Evolutionary conservation across 2,888 invertebrate species (phyloP), one percentile per base, ranked within the genome.

Genomic region (Himalopsyche kuldschensis): DNA sequence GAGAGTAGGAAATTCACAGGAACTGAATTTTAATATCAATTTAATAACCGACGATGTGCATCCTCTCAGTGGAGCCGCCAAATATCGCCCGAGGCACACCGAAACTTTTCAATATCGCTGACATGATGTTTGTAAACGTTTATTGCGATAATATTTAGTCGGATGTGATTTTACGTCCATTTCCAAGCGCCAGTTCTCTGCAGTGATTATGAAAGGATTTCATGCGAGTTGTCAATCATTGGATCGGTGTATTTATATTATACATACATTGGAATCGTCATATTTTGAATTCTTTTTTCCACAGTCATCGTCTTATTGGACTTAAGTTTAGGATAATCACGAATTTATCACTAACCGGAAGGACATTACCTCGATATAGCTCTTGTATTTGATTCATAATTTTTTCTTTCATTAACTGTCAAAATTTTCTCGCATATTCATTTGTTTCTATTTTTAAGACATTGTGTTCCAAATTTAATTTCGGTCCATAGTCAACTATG

Each of bases 1-100:
- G 30, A 69, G 69, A 30, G 11, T 30, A 27, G 20, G 69, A 69
- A 69, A 69, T 69, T 76, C 79, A 55, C 82, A 75, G 55, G 63
- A 82, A 79, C 82, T 20, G 69, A 6, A 80, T 79, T 84, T 84
- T 84, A 84, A 83, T 81, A 83, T 83, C 80, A 83, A 83, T 83
- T 83, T 83, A 80, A 84, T 84, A 84, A 79, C 48, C 46, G 46
- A 11, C 75, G 31, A 30, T 46, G 46, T 31, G 75, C 76, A 79
- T 79, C 75, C 79, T 30, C 35, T 11, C 30, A 41, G 47, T 78
- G 47, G 41, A 41, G 78, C 82, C 82, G 32, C 17, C 79, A 75
- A 55, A 55, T 78, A 63, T 63, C 55, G 81, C 81, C 55, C 24
- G 55, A 47, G 81, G 79, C 75, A 17, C 41, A 20, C 20, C 78